Evolutionary conservation across 2,797 vertebrate genomes (phyloP), one percentile per base, ranked within the genome.

Genomic region (Balearica regulorum): DNA sequence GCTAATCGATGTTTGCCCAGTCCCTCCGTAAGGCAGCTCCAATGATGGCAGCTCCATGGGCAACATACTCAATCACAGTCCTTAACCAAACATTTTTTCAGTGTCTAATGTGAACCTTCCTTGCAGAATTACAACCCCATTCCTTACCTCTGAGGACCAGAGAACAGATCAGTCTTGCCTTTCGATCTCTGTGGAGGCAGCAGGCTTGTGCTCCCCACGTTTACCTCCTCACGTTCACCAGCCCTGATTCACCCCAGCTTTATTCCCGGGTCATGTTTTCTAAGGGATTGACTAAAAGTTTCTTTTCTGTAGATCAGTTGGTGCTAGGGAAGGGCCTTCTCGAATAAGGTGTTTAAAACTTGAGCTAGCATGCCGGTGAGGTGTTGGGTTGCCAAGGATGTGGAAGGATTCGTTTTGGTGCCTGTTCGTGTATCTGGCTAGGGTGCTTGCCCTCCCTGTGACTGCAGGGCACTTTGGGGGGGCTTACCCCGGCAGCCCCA

Each of bases 11-110:
- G 13, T 55, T 53, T 41, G 14, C 48, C 37, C 26, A 4, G 46
- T 11, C 37, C n/a, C 62, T n/a, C 13, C 0, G 0, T 17, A 24
- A 29, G 35, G 46, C 0, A 1, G 22, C 53, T 66, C 25, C 24
- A 24, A 57, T 4, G 44, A 24, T 4, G 39, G 55, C 68, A 85
- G 62, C 39, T 37, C 57, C 16, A 0, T 6, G 39, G 72, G 55
- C 29, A 46, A 3, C 3, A 0, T 7, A 0, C 37, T 41, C 49
- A 37, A 37, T 37, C 9, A 37, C 37, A 55, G 81, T 3, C 60
- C 31, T 20, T 22, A 18, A 10, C 16, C 14, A 33, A 13, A 2
- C 9, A 2, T 26, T 51, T 51, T 2, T 68, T 43, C 43, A 3
- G 26, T 58, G 65, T 43, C 26, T 43, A 4, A 58, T 28, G 76